A percentile compares a stretch with the other conserved stretches of the same genome.
Conservation (phyloP, 2,888 invertebrate genomes). For the Enchytraeus crypticus region DNA sequence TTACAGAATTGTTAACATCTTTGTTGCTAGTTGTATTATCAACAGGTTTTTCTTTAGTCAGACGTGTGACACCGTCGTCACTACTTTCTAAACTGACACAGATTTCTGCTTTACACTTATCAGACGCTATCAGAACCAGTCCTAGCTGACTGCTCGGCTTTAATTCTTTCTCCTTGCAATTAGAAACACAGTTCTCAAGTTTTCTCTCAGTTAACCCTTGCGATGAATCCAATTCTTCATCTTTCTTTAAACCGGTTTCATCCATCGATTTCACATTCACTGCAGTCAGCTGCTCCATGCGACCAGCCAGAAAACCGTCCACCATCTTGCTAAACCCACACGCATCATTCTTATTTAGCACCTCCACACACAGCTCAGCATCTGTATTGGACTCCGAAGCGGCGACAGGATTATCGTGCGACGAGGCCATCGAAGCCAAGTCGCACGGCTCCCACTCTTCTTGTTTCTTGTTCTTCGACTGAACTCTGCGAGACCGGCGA, state of each 20-base stretch:
- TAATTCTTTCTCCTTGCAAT: not conserved
- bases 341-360: not conserved
- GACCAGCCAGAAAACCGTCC: no score
- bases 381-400: no score
- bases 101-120: no score
- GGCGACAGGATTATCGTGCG: not conserved
- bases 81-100: no score
- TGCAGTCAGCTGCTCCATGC: no score
- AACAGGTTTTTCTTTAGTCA: not conserved
- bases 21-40: not conserved
- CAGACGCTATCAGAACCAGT: no score
- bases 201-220: not conserved
- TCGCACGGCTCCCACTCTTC: not conserved
- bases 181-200: not conserved
- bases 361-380: not conserved
- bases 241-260: not conserved
- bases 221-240: not conserved
- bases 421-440: not conserved
- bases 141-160: not conserved
- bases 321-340: not conserved
- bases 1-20: not conserved
- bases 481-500: not conserved
- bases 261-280: not conserved
- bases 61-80: not conserved
- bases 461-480: not conserved